Conservation (phyloP, 2,113 vertebrate genomes). For the Nanorana parkeri region DNA sequence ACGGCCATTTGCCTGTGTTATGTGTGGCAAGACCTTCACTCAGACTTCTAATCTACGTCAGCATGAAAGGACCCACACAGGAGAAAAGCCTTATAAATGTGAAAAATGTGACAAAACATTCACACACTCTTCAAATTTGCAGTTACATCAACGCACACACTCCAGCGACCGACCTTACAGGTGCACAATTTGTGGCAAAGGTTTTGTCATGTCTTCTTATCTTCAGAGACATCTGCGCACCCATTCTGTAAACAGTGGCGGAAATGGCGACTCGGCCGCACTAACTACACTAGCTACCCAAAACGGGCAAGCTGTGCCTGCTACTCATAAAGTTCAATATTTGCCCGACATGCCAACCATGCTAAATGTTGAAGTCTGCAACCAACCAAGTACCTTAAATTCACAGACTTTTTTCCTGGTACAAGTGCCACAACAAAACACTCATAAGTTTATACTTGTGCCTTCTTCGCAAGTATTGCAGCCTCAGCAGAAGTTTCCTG, state of each 20-base stretch:
- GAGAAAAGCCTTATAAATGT: conserved; percentile 83
- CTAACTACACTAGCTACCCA: background rate
- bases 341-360: conserved; percentile 65
- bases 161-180: conserved; percentile 83
- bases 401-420: conserved; percentile 77
- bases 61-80: conserved; percentile 90
- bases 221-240: conserved; percentile 86
- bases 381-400: conserved; percentile 61
- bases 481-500: conserved; percentile 72
- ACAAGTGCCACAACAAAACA: conserved; percentile 78
- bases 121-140: conserved; percentile 89
- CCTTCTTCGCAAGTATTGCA: conserved; percentile 61
- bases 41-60: conserved; percentile 91
- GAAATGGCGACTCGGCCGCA: background rate
- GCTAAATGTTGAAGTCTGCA: conserved; percentile 63
- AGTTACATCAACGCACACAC: conserved; percentile 87
- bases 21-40: conserved; percentile 89
- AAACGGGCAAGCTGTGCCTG: background rate
- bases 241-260: conserved; percentile 58
- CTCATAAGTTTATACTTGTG: conserved; percentile 63
- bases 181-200: conserved; percentile 83
- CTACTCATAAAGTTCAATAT: conserved; percentile 66
- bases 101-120: conserved; percentile 82
- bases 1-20: conserved; percentile 81
- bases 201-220: conserved; percentile 91